phyloP scores from a whole-genome alignment of 1,140 invertebrate genomes.

The Dreissena polymorpha region DNA sequence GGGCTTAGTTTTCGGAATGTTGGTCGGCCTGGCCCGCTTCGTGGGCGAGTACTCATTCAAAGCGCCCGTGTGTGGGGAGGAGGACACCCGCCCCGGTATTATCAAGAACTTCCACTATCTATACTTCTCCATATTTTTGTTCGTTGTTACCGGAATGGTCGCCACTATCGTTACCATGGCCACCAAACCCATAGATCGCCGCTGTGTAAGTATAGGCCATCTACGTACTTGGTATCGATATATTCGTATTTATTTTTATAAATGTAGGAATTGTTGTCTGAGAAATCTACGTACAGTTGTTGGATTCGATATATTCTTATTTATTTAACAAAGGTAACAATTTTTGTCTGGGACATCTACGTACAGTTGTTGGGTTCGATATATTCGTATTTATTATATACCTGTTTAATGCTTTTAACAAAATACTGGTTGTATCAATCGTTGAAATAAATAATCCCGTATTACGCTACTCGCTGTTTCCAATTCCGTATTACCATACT shows the following conservation, averaged over 20 bases:
- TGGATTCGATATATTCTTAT: background rate
- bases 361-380: too few species aligned
- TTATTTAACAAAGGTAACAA: background rate
- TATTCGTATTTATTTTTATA: too few species aligned
- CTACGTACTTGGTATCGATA: too few species aligned
- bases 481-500: too few species aligned
- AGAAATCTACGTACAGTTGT: background rate
- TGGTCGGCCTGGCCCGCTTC: constrained; percentile 78
- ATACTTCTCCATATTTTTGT: constrained; percentile 77
- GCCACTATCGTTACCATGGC: constrained; percentile 71
- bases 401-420: too few species aligned
- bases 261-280: too few species aligned
- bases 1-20: constrained; percentile 80
- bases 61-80: constrained; percentile 65
- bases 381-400: too few species aligned
- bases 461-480: too few species aligned
- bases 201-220: constrained; percentile 68
- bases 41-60: constrained; percentile 73
- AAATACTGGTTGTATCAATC: too few species aligned
- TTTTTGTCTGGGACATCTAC: too few species aligned
- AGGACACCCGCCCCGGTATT: constrained; percentile 66
- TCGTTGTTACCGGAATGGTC: constrained; percentile 67
- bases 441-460: too few species aligned
- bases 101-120: constrained; percentile 78
- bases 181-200: constrained; percentile 72